Base-by-base conservation (phyloP, 2,113 vertebrate genomes). In the Mystacornis crossleyi region DNA sequence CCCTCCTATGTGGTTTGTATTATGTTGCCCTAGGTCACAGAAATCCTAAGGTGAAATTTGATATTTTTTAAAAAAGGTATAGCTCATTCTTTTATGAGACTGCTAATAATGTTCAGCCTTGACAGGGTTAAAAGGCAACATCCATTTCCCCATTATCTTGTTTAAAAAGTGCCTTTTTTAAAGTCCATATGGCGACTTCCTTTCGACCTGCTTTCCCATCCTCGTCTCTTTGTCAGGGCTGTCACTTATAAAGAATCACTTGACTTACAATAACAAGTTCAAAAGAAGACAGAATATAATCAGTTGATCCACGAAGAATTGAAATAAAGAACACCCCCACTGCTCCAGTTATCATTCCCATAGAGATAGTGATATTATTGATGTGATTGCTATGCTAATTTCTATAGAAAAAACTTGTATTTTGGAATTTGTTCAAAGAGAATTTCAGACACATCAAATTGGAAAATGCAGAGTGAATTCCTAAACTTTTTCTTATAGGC, bases 181-280 rank as follows among this genome's bases (percentile, higher is more conserved):
- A 95, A 98, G 98, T 98, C 99, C 99, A 99, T 99, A 99, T 99
- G 99, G 98, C 98, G 97, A 99, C 98, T 99, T 99, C 99, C 99
- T 99, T 99, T 99, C 97, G 98, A 99, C 99, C 98, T 99, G 98
- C 98, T 99, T 99, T 98, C 98, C 98, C 99, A 98, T 98, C 98
- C 98, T 98, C 90, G 96, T 98, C 97, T 98, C 99, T 99, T 99
- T 99, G 99, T 99, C 98, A 98, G 96, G 98, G 96, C 99, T 99
- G 99, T 99, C 99, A 99, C 98, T 98, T 99, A 98, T 98, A 99
- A 99, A 99, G 99, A 99, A 99, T 99, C 99, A 99, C 99, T 99
- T 99, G 99, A 99, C 99, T 99, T 99, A 99, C 98, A 99, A 98
- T 99, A 99, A 99, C 99, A 99, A 99, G 99, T 99, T 99, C 99